Base-by-base conservation (phyloP, 2,113 vertebrate genomes). In the Rhombomys opimus region DNA sequence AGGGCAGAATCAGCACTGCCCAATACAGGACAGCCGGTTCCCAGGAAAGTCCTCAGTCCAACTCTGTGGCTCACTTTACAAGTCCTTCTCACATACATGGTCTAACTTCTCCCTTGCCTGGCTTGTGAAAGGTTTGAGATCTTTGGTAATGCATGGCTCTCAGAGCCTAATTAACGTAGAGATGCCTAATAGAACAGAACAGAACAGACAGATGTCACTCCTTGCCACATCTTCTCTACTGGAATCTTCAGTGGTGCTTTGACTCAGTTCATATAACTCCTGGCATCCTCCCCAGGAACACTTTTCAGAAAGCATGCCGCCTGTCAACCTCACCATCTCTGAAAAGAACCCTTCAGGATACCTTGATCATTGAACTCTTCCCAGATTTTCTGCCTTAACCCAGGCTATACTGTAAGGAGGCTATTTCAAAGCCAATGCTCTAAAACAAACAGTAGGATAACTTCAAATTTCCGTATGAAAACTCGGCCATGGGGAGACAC, bases 1-100 rank as follows among this genome's bases (percentile, higher is more conserved):
- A 11, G 50, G 23, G 7, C 8, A 41, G 38, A 32, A 2, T 32
- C 20, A 0, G 23, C 0, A 0, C 14, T 3, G 38, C 50, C 3
- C 0, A 30, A 50, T 0, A 12, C 2, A 68, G 11, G 61, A 86
- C 46, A 63, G 9, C 1, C 7, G 59, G 9, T 10, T 4, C 7
- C 57, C 4, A 23, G 3, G 32, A 13, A 41, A 38, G 14, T 7
- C 18, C 32, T 38, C 38, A 15, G 5, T 35, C 4, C 20, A 73
- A 20, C 67, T 46, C 67, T 6, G 0, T n/a, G 38, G 0, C 30
- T 25, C 52, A 15, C 17, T 11, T 38, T 11, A 72, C 1, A 5
- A 25, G 12, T 38, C 20, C 32, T 23, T 54, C 68, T 13, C 18
- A 12, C n/a, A 30, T 2, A 7, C 17, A 2, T 9, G 41, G 20